Conservation (phyloP, 2,113 vertebrate genomes). For the Poeciliopsis turrubarensis region DNA sequence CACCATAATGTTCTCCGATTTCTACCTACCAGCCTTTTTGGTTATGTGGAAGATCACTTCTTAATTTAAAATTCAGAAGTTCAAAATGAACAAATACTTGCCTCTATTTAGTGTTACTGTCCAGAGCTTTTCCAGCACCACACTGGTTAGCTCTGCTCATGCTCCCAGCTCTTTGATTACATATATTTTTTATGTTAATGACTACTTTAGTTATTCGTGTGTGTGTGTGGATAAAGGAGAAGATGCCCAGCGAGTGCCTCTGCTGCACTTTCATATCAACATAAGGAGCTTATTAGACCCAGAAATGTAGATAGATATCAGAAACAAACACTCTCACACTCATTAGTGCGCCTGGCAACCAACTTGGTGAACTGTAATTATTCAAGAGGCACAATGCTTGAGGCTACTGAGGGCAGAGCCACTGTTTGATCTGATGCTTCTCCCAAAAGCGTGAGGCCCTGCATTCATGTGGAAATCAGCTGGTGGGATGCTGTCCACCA, state of each 20-base stretch:
- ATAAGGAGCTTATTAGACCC: conserved; percentile 58
- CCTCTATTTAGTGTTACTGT: conserved; percentile 37
- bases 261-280: conserved; percentile 48
- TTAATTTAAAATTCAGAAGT: conserved; percentile 17
- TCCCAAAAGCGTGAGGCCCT: conserved; percentile 31
- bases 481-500: conserved; percentile 2
- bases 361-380: conserved; percentile 65
- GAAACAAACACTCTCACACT: conserved; percentile 45
- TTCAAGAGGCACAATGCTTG: conserved; percentile 55
- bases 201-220: conserved; percentile 51
- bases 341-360: conserved; percentile 49
- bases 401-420: conserved; percentile 46
- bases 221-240: not conserved
- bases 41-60: conserved; percentile 18
- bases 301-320: conserved; percentile 34
- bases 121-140: conserved; percentile 6
- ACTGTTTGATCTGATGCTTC: conserved; percentile 45
- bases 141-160: conserved; percentile 32
- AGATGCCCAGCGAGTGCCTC: conserved; percentile 2
- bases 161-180: conserved; percentile 39
- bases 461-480: conserved; percentile 45
- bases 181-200: conserved; percentile 58
- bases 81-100: conserved; percentile 42
- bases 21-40: conserved; percentile 12
- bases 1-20: conserved; percentile 23